Evolutionary conservation across 2,888 invertebrate genomes (phyloP).

Genomic region (Trachelus stipa): DNA sequence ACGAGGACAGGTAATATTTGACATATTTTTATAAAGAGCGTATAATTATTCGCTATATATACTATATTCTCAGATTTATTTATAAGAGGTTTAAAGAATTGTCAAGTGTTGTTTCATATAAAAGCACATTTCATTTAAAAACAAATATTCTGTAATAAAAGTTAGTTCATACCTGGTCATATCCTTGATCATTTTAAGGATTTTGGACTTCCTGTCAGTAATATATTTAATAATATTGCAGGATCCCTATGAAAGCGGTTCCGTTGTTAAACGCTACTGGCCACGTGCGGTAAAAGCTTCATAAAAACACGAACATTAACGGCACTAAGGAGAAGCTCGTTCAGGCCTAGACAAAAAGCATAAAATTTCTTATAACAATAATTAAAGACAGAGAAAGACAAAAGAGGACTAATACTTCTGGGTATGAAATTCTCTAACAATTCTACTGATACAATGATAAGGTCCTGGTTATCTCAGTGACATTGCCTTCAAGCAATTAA

Average conservation of each 20-base stretch:
- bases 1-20: background rate
- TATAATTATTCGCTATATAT: background rate
- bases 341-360: background rate
- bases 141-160: background rate
- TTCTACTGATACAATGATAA: background rate
- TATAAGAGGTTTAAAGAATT: background rate
- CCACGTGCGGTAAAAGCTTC: background rate
- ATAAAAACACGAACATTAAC: background rate
- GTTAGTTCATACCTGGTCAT: background rate
- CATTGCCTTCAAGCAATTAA: background rate
- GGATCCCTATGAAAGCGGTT: background rate
- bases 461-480: background rate
- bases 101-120: background rate
- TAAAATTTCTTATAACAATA: background rate
- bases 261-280: background rate
- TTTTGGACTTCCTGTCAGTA: background rate
- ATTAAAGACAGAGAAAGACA: background rate
- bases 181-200: background rate
- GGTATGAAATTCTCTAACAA: background rate
- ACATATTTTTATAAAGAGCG: background rate
- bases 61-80: background rate
- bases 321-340: background rate
- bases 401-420: background rate
- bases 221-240: background rate
- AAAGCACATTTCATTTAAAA: background rate